A percentile compares a stretch with the other conserved stretches of the same genome.
These are phyloP conservation scores for Tetrax tetrax DNA, from an alignment of 2,113 vertebrate species.

Conservation along the genomic window DNA sequence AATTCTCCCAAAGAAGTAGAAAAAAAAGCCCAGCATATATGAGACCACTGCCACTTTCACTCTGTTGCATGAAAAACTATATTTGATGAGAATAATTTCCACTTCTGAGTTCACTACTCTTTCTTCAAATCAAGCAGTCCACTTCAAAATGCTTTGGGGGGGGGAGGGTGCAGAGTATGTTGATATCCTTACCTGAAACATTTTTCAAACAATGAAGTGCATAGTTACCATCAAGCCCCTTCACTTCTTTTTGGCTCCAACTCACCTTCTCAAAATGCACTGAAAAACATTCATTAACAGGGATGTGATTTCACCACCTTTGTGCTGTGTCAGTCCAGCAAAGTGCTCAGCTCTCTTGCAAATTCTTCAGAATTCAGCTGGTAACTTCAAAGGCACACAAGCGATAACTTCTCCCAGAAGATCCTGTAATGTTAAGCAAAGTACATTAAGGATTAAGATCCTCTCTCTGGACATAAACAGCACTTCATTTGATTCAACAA, in stretches of 20 bases:
- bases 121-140: neutral
- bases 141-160: neutral
- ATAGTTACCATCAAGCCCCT: neutral
- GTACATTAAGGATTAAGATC: neutral
- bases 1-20: neutral
- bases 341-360: neutral
- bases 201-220: neutral
- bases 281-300: neutral
- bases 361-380: neutral
- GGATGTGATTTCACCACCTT: neutral
- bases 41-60: neutral
- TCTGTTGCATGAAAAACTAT: neutral
- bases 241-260: neutral
- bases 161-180: rapidly evolving
- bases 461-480: neutral
- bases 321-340: neutral
- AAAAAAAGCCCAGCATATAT: neutral
- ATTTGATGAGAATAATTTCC: neutral
- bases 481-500: neutral
- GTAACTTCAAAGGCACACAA: neutral
- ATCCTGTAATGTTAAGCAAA: neutral
- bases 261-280: neutral
- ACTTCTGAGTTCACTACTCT: neutral
- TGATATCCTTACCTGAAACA: neutral
- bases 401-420: neutral